A percentile compares a stretch with the other conserved stretches of the same genome.
These are phyloP conservation scores for Gulo gulo DNA, from an alignment of 2,113 vertebrate species.

Conservation along the genomic window DNA sequence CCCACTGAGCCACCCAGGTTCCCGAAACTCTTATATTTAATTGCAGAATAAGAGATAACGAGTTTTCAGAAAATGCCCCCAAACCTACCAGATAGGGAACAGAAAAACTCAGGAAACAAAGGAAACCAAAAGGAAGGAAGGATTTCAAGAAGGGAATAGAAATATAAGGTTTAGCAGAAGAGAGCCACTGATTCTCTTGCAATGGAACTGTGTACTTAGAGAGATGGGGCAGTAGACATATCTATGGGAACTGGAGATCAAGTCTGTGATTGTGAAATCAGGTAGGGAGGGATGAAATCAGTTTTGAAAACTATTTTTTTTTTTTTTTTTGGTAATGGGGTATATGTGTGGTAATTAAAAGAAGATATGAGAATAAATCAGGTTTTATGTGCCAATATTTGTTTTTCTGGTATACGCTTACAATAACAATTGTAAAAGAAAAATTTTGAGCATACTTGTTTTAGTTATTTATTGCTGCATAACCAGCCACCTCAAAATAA, in stretches of 20 bases:
- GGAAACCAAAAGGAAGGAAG: not conserved
- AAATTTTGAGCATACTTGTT: not conserved
- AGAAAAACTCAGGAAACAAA: not conserved
- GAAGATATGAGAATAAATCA: not conserved
- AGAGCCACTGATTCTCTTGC: not conserved
- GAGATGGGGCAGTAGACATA: fast-evolving
- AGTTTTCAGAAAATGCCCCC: not conserved
- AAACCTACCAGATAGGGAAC: not conserved
- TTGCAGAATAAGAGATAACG: not conserved
- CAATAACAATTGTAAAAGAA: not conserved
- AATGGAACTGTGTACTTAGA: not conserved
- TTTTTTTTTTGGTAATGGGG: not conserved
- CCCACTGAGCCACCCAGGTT: no score
- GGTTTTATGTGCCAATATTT: not conserved
- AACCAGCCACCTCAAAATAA: not conserved
- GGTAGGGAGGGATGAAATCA: not conserved
- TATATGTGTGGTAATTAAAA: not conserved
- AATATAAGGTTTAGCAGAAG: not conserved
- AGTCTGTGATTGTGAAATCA: not conserved
- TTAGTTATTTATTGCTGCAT: not conserved
- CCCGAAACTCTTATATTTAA: not conserved
- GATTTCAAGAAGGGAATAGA: not conserved
- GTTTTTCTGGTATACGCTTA: not conserved
- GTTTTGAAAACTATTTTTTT: not conserved
- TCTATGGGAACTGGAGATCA: not conserved